A percentile compares a stretch with the other conserved stretches of the same genome.
phyloP scores from a whole-genome alignment of 2,113 vertebrate genomes.

The Sardina pilchardus region DNA sequence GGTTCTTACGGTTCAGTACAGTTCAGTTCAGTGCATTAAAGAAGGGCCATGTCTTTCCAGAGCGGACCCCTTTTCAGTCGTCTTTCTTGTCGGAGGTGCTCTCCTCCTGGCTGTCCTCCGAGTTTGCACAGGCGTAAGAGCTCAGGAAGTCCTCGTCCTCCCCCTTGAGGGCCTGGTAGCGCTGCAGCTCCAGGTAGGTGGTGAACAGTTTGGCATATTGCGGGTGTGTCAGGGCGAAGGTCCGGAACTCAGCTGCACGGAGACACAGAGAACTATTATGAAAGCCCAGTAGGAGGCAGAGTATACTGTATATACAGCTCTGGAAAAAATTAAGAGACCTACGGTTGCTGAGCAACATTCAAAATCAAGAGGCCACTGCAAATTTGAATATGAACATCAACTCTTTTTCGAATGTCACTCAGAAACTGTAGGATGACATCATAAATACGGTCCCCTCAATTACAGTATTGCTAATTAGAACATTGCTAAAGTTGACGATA shows the following conservation, averaged over 20 bases:
- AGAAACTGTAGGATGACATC: no score
- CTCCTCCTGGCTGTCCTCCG: slow-evolving; percentile 68
- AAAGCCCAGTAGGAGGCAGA: background rate
- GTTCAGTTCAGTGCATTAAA: background rate
- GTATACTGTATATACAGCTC: no score
- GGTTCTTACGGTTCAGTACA: background rate
- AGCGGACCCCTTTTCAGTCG: slow-evolving; percentile 71
- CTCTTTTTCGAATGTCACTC: no score
- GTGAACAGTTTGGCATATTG: slow-evolving; percentile 95
- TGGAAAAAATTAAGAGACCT: no score
- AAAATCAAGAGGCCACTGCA: no score
- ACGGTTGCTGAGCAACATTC: no score
- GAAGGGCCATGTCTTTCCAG: background rate
- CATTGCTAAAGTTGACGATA: no score
- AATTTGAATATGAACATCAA: no score
- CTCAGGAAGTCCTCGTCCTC: slow-evolving; percentile 42
- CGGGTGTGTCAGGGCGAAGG: slow-evolving; percentile 85
- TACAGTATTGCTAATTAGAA: no score
- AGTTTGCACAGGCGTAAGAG: slow-evolving; percentile 57
- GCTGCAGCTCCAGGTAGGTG: slow-evolving; percentile 92
- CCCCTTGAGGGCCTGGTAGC: slow-evolving; percentile 79
- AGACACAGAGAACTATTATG: background rate
- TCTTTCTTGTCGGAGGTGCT: slow-evolving; percentile 91
- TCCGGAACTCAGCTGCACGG: slow-evolving; percentile 83
- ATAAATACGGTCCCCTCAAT: no score